These are phyloP conservation scores for Pteromalus puparum DNA, from an alignment of 1,140 invertebrate genomes.

Conservation along the genomic window DNA sequence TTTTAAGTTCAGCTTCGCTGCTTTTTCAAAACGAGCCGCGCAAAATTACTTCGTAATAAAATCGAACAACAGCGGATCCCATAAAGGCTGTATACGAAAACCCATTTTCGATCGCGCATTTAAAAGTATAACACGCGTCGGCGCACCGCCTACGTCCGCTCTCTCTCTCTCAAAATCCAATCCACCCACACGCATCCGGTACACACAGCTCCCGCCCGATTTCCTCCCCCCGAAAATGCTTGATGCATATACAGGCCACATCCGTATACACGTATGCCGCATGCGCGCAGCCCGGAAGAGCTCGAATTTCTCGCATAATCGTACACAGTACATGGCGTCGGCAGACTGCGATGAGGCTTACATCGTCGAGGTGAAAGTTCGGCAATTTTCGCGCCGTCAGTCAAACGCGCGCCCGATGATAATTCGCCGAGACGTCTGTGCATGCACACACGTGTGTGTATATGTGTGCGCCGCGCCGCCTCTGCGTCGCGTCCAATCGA, in stretches of 20 bases:
- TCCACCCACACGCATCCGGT: too few species aligned
- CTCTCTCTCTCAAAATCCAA: too few species aligned
- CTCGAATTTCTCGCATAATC: background rate
- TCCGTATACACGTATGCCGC: too few species aligned
- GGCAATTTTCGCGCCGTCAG: constrained; percentile 47
- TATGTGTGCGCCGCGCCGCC: background rate
- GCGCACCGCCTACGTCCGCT: too few species aligned
- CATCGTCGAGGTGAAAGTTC: constrained; percentile 12
- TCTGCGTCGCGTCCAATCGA: constrained; percentile 12
- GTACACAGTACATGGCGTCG: background rate
- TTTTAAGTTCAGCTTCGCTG: too few species aligned
- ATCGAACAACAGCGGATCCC: too few species aligned
- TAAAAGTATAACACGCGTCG: too few species aligned
- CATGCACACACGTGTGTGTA: background rate
- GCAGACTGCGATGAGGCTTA: background rate
- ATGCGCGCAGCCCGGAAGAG: background rate
- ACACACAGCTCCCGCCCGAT: background rate
- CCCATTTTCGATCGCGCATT: too few species aligned
- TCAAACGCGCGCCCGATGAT: constrained; percentile 37
- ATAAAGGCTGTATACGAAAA: too few species aligned
- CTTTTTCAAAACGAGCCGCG: too few species aligned
- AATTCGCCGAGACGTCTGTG: constrained; percentile 17
- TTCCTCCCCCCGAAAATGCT: too few species aligned
- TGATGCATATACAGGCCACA: background rate
- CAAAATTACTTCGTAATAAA: too few species aligned